Percentiles rank a stretch among this genome's conserved stretches.
Evolutionary conservation across 2,888 invertebrate species (phyloP).

Genomic region (Scaptomyza cyrtandrae): DNA sequence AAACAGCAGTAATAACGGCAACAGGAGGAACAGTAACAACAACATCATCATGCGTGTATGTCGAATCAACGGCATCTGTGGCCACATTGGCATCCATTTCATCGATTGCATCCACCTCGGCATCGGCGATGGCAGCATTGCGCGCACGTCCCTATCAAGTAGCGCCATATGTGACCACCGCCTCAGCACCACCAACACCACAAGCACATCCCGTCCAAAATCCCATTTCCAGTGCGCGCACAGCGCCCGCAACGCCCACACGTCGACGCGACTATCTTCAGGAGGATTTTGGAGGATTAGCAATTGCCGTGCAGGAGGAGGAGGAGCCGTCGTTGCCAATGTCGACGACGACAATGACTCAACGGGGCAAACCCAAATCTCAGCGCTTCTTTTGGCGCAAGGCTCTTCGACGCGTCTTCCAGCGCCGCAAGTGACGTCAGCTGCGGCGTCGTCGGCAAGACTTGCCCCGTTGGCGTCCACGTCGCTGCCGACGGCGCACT

Average conservation of each 20-base stretch:
- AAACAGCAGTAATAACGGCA: slow-evolving; percentile 1
- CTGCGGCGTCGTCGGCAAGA: slow-evolving; percentile 71
- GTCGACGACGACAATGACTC: slow-evolving; percentile 4
- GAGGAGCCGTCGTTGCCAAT: slow-evolving; percentile 21
- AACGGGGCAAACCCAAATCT: slow-evolving; percentile 57
- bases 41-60: slow-evolving; percentile 36
- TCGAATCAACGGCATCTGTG: slow-evolving; percentile 65
- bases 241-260: slow-evolving; percentile 67
- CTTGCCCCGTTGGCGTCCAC: slow-evolving; percentile 67
- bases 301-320: slow-evolving; percentile 34
- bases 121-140: slow-evolving; percentile 65
- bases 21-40: slow-evolving; percentile 17
- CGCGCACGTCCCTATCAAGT: slow-evolving; percentile 56
- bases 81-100: slow-evolving; percentile 72
- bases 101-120: slow-evolving; percentile 73
- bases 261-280: slow-evolving; percentile 23
- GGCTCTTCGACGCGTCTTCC: slow-evolving; percentile 81
- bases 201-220: slow-evolving; percentile 42
- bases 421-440: slow-evolving; percentile 74
- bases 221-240: slow-evolving; percentile 45
- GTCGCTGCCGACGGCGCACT: slow-evolving; percentile 64
- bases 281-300: slow-evolving; percentile 33
- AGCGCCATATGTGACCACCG: slow-evolving; percentile 52
- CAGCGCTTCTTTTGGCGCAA: slow-evolving; percentile 82
- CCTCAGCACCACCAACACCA: slow-evolving; percentile 70